Evolutionary conservation across 2,797 vertebrate genomes (phyloP).

Genomic region (Melanotaenia maccullochi): DNA sequence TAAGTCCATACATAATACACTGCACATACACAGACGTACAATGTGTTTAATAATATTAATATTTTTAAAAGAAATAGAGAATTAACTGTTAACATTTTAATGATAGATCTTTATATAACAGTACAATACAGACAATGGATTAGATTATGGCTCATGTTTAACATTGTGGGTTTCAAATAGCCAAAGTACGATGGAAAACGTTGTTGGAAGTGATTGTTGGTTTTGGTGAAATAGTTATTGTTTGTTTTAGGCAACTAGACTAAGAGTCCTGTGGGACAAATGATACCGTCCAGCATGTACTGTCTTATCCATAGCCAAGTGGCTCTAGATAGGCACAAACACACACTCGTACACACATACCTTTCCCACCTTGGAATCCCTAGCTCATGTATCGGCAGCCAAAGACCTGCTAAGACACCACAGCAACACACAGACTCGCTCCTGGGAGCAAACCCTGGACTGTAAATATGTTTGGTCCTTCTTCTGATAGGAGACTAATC

Average conservation of each 20-base stretch:
- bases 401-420: conserved; percentile 67
- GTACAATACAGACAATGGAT: conserved; percentile 6
- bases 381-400: conserved; percentile 76
- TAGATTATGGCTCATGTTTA: conserved; percentile 22
- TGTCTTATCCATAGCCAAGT: conserved; percentile 76
- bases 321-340: conserved; percentile 53
- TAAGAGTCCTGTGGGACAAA: conserved; percentile 65
- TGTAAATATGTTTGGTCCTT: conserved; percentile 84
- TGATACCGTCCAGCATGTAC: conserved; percentile 67
- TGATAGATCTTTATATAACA: background rate
- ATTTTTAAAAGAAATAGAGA: background rate
- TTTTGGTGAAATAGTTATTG: conserved; percentile 55
- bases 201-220: conserved; percentile 51
- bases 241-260: conserved; percentile 56
- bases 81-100: background rate
- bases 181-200: conserved; percentile 56
- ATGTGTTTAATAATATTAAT: background rate
- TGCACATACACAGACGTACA: background rate
- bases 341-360: conserved; percentile 61
- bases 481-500: conserved; percentile 82
- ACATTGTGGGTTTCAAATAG: conserved; percentile 16
- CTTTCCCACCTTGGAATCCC: conserved; percentile 80
- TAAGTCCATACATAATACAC: background rate
- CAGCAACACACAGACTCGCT: conserved; percentile 69
- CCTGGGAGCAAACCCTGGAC: conserved; percentile 81